phyloP scores from a whole-genome alignment of 2,797 vertebrate species.

The Chiloscyllium punctatum region DNA sequence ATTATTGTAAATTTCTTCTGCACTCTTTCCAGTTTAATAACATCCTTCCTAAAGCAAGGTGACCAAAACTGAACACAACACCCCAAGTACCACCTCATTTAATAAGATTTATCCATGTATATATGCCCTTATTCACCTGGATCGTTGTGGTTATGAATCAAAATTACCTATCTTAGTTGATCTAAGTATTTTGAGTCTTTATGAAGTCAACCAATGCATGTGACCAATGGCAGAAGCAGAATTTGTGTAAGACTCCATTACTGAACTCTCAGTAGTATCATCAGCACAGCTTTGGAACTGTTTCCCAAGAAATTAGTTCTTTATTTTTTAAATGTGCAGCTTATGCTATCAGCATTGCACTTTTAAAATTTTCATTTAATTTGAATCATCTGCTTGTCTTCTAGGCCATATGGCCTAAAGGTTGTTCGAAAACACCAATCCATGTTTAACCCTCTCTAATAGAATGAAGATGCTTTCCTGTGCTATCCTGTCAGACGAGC shows the following conservation, averaged over 20 bases:
- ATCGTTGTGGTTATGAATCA: slow-evolving; percentile 9
- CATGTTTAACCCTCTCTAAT: too few relatives aligned
- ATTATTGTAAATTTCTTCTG: too few relatives aligned
- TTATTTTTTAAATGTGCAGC: neutral
- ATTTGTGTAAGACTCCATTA: neutral
- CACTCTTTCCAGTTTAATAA: too few relatives aligned
- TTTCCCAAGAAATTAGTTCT: neutral
- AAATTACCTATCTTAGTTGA: neutral
- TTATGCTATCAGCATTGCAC: neutral
- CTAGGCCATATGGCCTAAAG: neutral
- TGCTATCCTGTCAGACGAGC: neutral
- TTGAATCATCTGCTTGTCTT: neutral
- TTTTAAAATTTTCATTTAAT: neutral
- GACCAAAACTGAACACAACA: too few relatives aligned
- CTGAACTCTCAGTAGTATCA: neutral
- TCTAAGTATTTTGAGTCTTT: neutral
- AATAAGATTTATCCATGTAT: neutral
- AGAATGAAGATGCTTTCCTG: too few relatives aligned
- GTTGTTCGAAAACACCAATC: neutral
- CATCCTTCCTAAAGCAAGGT: too few relatives aligned
- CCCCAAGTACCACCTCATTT: neutral
- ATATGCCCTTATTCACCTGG: neutral
- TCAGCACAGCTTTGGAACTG: neutral
- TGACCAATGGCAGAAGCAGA: neutral
- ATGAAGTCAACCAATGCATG: neutral